A percentile compares a stretch with the other conserved stretches of the same genome.
Evolutionary conservation across 2,113 vertebrate species (phyloP).

Genomic region (Melanocharis versteri): DNA sequence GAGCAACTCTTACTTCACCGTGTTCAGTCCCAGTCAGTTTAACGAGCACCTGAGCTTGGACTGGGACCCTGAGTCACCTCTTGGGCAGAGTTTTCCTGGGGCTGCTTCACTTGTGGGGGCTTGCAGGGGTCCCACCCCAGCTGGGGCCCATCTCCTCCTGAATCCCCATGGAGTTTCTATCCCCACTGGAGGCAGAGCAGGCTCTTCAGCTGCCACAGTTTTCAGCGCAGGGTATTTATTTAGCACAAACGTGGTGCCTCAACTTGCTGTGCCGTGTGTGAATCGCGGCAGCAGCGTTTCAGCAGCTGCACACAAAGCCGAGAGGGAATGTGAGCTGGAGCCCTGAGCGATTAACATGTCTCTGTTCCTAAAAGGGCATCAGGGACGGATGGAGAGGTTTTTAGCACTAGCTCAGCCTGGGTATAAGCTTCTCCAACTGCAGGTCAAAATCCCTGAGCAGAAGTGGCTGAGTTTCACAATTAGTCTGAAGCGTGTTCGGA

Average conservation of each 20-base stretch:
- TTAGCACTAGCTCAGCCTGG: not conserved
- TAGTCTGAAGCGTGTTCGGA: not conserved
- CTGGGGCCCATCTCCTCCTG: not conserved
- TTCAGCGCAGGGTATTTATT: not conserved
- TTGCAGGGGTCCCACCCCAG: not conserved
- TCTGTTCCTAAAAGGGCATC: not conserved
- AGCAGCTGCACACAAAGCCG: not conserved
- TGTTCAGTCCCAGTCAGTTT: not conserved
- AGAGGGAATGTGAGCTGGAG: not conserved
- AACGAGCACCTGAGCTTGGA: not conserved
- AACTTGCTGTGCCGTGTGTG: not conserved
- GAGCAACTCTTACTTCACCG: not conserved
- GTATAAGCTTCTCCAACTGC: not conserved
- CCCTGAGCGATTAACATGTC: not conserved
- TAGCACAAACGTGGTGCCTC: accelerated
- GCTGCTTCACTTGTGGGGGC: not conserved
- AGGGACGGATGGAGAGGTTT: not conserved
- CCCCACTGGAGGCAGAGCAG: not conserved
- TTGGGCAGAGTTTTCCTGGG: not conserved
- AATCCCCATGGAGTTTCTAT: not conserved
- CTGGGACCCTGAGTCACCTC: not conserved
- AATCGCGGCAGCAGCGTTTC: not conserved
- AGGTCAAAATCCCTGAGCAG: conserved; percentile 4
- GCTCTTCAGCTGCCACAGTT: not conserved
- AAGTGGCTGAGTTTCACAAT: conserved; percentile 24